Evolutionary conservation across 2,797 vertebrate genomes (phyloP), one percentile per base, ranked within the genome.

Genomic region (Chelon labrosus): DNA sequence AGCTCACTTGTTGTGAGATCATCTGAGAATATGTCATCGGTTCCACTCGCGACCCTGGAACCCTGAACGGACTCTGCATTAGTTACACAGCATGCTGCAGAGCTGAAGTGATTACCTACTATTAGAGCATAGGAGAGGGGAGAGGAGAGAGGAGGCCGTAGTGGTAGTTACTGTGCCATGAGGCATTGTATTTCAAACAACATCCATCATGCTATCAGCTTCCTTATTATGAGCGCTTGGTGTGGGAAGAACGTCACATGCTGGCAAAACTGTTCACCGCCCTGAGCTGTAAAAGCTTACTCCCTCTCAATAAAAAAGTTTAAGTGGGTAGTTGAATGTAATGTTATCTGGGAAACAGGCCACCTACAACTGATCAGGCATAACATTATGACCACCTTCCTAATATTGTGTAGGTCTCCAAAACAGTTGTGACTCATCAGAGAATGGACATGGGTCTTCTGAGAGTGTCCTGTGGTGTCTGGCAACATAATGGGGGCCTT

Each of bases 11-110:
- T 80, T 82, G 79, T 86, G 88, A 90, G 81, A 84, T 87, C 83
- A 90, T 88, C 77, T 74, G 66, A 78, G 77, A 84, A 80, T 73
- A 80, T 86, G 85, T 85, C 89, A 90, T 90, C 83, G 59, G 81
- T 84, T 90, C 80, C 76, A 82, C 69, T 80, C 2, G 46, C 59
- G 64, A 56, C 65, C 70, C 50, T 17, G 53, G 78, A 58, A 59
- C 63, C 8, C 56, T 58, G 82, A 84, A 74, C 35, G 66, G 77
- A 60, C 73, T 49, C 35, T 37, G 66, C 63, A 73, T 77, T 70
- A 62, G 80, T 70, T 56, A n/a, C 72, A 56, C 64, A 51, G 67
- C 64, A 64, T 66, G 59, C 63, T 73, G 64, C 54, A 58, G 57
- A 73, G 82, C 62, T 82, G 69, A 71, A 79, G 77, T 78, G 67